Conservation (phyloP, 2,113 vertebrate species). For the Microcebus jonahi region DNA sequence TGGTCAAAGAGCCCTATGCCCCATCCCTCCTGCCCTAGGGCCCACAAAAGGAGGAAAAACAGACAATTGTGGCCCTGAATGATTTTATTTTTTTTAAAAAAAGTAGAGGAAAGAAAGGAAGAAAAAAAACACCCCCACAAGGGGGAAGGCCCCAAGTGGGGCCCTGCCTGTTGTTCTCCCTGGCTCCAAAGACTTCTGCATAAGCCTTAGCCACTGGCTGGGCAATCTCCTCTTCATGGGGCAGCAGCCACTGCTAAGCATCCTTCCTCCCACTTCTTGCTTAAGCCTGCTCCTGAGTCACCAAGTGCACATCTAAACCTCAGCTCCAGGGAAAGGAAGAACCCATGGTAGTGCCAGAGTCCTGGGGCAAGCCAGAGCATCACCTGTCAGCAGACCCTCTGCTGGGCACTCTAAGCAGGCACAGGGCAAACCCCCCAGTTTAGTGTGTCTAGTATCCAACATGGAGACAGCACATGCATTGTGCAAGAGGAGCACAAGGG, state of each 20-base stretch:
- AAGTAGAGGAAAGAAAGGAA: background rate
- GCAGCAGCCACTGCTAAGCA: background rate
- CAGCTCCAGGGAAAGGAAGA: constrained; percentile 38
- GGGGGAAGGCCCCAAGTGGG: constrained; percentile 35
- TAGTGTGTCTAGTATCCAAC: constrained; percentile 53
- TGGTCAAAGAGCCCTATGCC: background rate
- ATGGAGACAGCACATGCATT: constrained; percentile 57
- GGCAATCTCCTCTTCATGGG: background rate
- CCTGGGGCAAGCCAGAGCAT: background rate
- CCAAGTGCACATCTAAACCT: background rate
- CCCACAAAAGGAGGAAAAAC: constrained; percentile 34
- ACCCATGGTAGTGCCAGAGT: background rate
- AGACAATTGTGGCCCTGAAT: constrained; percentile 43
- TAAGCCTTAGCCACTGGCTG: background rate
- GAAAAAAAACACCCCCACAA: background rate
- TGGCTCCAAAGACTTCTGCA: constrained; percentile 3
- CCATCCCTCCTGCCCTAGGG: background rate
- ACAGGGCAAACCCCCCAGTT: constrained; percentile 43
- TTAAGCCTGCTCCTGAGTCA: background rate
- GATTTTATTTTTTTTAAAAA: constrained; percentile 69
- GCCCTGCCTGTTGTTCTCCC: constrained; percentile 48
- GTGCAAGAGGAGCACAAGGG: constrained; percentile 41
- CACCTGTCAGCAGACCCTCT: background rate
- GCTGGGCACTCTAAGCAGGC: constrained; percentile 44
- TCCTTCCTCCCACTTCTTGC: background rate